Percentiles rank a stretch among this genome's conserved stretches.
Evolutionary conservation across 2,888 invertebrate genomes (phyloP).

Genomic region (Drosophila kuntzei): DNA sequence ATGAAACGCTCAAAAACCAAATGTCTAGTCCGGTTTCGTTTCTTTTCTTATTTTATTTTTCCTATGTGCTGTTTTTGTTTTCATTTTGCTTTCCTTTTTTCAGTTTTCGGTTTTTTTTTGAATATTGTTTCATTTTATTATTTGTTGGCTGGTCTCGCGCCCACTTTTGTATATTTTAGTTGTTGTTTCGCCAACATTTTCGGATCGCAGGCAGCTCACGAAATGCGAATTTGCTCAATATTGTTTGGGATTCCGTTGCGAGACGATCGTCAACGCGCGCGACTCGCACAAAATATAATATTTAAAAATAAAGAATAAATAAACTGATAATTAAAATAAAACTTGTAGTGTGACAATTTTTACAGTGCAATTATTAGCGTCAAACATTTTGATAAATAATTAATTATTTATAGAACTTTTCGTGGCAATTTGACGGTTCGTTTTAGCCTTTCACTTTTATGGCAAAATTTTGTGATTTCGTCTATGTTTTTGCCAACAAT

Average conservation of each 20-base stretch:
- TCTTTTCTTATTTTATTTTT: conserved; percentile 7
- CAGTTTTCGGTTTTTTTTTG: conserved; percentile 5
- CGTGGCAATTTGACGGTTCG: conserved; percentile 4
- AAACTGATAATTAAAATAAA: conserved; percentile 2
- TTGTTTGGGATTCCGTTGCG: conserved; percentile 77
- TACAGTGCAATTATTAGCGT: conserved; percentile 14
- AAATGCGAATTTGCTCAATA: conserved; percentile 70
- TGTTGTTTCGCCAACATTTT: conserved; percentile 58
- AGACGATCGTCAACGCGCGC: conserved; percentile 71
- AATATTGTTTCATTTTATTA: conserved; percentile 30
- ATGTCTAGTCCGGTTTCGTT: conserved; percentile 39
- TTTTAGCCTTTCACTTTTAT: conserved; percentile 15
- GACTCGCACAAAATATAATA: conserved; percentile 16
- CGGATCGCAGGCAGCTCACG: conserved; percentile 37
- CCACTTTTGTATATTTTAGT: conserved; percentile 49
- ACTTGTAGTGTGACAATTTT: conserved; percentile 11
- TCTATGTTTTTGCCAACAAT: not conserved
- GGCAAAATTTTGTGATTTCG: conserved; percentile 15
- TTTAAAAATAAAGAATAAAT: conserved; percentile 8
- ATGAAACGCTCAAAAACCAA: conserved; percentile 42
- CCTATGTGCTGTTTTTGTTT: conserved; percentile 48
- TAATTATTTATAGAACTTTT: conserved; percentile 19
- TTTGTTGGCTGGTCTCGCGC: conserved; percentile 51
- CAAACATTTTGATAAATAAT: conserved; percentile 15
- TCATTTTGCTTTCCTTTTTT: conserved; percentile 42